Base-by-base conservation (phyloP, 2,888 invertebrate species). In the Pseudococcus jackbeardsleyi region DNA sequence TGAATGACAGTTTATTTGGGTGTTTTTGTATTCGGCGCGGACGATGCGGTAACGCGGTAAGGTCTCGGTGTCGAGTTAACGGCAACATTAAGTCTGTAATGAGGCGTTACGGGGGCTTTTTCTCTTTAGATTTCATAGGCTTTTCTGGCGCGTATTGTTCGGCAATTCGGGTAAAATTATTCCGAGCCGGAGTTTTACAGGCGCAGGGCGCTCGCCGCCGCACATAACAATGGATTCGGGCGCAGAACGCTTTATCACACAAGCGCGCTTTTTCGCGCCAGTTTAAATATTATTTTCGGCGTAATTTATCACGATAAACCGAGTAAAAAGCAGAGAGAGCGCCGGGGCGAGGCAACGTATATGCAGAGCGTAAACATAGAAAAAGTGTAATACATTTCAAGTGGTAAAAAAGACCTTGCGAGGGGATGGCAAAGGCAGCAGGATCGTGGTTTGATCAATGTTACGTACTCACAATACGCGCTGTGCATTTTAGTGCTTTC, bases 1-100 rank as follows among this genome's bases (percentile, higher is more conserved):
- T 82, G 79, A 82, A 82, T 82, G 79, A 82, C 79, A 82, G 79
- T 82, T 82, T 82, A 82, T 82, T 82, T 82, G 79, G 79, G 79
- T 82, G 79, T 82, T 82, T 82, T 82, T 82, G 79, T 82, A 82
- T 82, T 82, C 79, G 42, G 46, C 11, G 64, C 22, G 64, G 8
- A 22, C 12, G 9, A 9, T 8, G 59, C 59, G 64, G 22, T 9
- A 42, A 42, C 64, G 64, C n/a, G 9, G 8, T 4, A n/a, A 12
- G 48, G 48, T 22, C 42, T 42, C 42, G 77, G 42, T 82, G 46
- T 46, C 79, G 79, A 82, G 79, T 82, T 82, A 82, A 42, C n/a
- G 79, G 79, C 79, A 82, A 82, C 79, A 82, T 82, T 82, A 82
- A 82, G 79, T 82, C 79, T 46, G 79, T 82, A 82, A 82, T 82